Evolutionary conservation across 1,140 invertebrate species (phyloP).

Genomic region (Apolygus lucorum): DNA sequence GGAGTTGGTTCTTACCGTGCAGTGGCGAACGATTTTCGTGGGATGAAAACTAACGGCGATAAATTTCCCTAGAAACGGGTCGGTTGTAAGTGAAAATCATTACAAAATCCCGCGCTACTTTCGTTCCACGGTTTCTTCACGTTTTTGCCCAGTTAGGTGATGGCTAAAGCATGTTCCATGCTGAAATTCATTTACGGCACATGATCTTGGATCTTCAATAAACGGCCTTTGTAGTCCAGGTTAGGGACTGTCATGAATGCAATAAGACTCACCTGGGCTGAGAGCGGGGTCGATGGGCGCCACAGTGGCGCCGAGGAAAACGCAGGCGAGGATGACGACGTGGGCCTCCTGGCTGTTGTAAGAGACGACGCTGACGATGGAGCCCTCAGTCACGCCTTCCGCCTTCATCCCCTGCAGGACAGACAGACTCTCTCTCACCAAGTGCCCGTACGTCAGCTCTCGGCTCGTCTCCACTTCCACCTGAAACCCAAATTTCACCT

Average conservation of each 20-base stretch:
- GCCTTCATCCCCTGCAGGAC: constrained; percentile 25
- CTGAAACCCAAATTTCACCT: constrained; percentile 12
- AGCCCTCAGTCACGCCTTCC: constrained; percentile 14
- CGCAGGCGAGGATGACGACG: constrained; percentile 23
- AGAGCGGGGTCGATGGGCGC: constrained; percentile 26
- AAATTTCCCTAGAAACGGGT: no score
- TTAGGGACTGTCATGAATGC: neutral
- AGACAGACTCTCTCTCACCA: constrained; percentile 24
- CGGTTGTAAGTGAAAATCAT: no score
- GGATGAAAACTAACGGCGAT: no score
- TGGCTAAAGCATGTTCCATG: no score
- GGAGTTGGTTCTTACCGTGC: no score
- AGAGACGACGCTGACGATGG: constrained; percentile 18
- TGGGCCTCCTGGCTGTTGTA: constrained; percentile 29
- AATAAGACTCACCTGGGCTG: constrained; percentile 14
- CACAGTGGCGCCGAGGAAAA: constrained; percentile 24
- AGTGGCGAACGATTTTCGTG: no score
- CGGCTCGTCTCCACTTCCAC: constrained; percentile 27
- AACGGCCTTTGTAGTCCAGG: neutral
- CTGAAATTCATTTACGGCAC: no score
- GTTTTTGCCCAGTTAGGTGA: no score
- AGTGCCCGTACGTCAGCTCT: constrained; percentile 27
- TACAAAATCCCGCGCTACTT: no score
- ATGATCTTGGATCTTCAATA: no score
- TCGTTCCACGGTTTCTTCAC: no score